phyloP scores from a whole-genome alignment of 2,797 vertebrate species.

The Syngnathus acus region DNA sequence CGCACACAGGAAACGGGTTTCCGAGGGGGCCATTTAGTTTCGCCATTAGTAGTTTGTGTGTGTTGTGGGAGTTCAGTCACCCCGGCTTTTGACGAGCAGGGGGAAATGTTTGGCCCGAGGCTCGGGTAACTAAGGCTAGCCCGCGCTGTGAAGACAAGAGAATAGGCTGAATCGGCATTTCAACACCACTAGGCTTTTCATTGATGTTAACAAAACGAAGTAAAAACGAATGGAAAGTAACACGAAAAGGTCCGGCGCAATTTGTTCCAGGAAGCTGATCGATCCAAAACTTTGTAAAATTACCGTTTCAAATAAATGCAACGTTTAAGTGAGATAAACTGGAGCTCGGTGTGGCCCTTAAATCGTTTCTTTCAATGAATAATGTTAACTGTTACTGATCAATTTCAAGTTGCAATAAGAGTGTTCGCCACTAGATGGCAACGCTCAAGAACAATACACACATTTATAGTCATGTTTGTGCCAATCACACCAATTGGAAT shows the following conservation, averaged over 20 bases:
- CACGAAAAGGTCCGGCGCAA: background rate
- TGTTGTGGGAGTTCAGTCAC: slow-evolving; percentile 43
- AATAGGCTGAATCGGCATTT: slow-evolving; percentile 21
- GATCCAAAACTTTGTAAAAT: background rate
- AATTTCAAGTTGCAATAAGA: too few relatives aligned
- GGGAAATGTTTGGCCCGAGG: slow-evolving; percentile 65
- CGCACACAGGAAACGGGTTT: slow-evolving; percentile 39
- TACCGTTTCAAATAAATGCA: background rate
- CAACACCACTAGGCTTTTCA: slow-evolving; percentile 18
- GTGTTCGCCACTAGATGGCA: too few relatives aligned
- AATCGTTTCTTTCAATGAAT: too few relatives aligned
- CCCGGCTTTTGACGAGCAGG: slow-evolving; percentile 49
- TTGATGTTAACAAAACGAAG: slow-evolving; percentile 4
- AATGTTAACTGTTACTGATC: too few relatives aligned
- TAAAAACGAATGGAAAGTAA: background rate
- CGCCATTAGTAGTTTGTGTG: slow-evolving; percentile 66
- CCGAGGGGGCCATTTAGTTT: slow-evolving; percentile 34
- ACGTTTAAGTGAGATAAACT: background rate
- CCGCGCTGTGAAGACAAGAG: slow-evolving; percentile 21
- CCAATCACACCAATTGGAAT: too few relatives aligned
- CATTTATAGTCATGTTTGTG: too few relatives aligned
- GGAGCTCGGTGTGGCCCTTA: too few relatives aligned
- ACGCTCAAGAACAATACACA: too few relatives aligned
- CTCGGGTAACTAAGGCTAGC: slow-evolving; percentile 63
- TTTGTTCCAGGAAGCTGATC: background rate